Evolutionary conservation across 2,113 vertebrate genomes (phyloP), one percentile per base, ranked within the genome.

Genomic region (Corapipo altera): DNA sequence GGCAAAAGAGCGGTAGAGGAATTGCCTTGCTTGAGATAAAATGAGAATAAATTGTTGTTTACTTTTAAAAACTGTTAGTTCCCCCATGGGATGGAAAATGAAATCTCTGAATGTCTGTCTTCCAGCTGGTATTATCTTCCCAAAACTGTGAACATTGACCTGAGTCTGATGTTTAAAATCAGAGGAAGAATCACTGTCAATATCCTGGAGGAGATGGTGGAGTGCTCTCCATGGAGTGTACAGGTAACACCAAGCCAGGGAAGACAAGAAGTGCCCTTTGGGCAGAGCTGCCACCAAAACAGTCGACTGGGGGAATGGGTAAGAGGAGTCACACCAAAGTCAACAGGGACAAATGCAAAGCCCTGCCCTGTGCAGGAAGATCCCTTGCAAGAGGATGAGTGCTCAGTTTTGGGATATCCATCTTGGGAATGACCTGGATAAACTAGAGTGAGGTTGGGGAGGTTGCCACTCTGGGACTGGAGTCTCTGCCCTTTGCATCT

Each of bases 391-490:
- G 12, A 14, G 9, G 15, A 15, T 41, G 13, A 21, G 22, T 61
- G 9, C 3, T 74, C 28, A 26, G 7, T 23, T 86, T 85, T 39
- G 26, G 33, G 33, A 30, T 24, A 28, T 26, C 8, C 43, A 87
- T 5, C 12, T 37, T 43, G 46, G 20, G 44, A 77, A 89, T 58
- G 10, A 49, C 11, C 10, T 78, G 33, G 21, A 35, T 52, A 84
- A 75, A 55, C 2, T 6, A 55, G 5, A 30, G 1, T 30, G 61
- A 76, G 3, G 3, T 7, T 28, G 54, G 5, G 8, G 11, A 49
- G 8, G 12, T 5, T 10, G 2, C 28, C 2, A 3, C 1, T 1
- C 10, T 62, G 16, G 8, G 13, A 5, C 8, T 86, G 72, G 12
- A 75, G 11, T 1, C 2, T 23, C 46, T 66, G 8, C 4, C 22